These are phyloP conservation scores for Spea hammondii DNA, from an alignment of 2,797 vertebrate genomes.

Conservation along the genomic window DNA sequence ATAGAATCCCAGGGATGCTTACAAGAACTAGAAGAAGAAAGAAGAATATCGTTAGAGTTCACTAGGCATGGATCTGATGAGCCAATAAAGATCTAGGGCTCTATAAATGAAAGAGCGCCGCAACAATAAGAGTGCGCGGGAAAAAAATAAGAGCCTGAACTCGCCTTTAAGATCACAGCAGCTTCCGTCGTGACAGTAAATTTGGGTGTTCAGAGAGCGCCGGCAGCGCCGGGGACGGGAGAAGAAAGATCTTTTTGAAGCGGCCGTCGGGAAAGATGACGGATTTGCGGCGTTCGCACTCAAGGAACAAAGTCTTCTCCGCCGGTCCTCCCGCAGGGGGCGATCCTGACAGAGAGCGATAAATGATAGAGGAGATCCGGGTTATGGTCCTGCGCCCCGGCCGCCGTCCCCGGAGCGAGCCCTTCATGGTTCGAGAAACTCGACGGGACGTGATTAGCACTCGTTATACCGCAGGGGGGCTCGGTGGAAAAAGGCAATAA, in stretches of 20 bases:
- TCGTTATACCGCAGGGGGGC: too few species aligned
- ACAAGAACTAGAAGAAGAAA: not conserved
- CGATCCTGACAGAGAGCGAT: constrained; percentile 34
- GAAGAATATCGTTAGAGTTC: constrained; percentile 15
- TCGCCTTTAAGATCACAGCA: constrained; percentile 28
- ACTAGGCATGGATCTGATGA: constrained; percentile 18
- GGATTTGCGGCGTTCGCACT: constrained; percentile 43
- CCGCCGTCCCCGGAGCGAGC: constrained; percentile 5
- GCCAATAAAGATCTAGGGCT: constrained; percentile 26
- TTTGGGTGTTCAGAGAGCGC: constrained; percentile 16
- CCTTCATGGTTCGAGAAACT: not conserved
- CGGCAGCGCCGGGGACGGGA: constrained; percentile 20
- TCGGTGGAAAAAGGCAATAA: too few species aligned
- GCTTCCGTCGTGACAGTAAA: constrained; percentile 32
- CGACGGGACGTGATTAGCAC: not conserved
- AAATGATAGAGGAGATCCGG: constrained; percentile 33
- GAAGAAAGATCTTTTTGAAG: constrained; percentile 36
- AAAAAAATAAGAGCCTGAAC: constrained; percentile 21
- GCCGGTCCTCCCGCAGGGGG: constrained; percentile 41
- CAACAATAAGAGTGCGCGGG: constrained; percentile 17
- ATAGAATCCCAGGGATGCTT: too few species aligned
- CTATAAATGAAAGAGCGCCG: constrained; percentile 27
- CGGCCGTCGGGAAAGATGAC: constrained; percentile 19
- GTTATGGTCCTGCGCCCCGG: constrained; percentile 18
- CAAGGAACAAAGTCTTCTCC: constrained; percentile 34